A percentile compares a stretch with the other conserved stretches of the same genome.
phyloP scores from a whole-genome alignment of 2,888 invertebrate species.

The Drosophila bunnanda region DNA sequence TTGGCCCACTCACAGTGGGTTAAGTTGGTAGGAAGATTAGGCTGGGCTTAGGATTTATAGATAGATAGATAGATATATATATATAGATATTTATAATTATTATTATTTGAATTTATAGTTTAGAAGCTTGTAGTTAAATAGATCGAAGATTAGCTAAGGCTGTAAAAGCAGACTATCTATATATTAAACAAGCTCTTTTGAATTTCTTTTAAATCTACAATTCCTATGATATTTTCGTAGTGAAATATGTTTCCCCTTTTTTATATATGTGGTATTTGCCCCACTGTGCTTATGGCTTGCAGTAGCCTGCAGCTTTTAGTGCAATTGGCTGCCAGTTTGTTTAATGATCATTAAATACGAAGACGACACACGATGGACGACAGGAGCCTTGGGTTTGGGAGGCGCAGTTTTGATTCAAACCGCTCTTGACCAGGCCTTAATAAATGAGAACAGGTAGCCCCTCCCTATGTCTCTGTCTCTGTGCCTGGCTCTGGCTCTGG shows the following conservation, averaged over 20 bases:
- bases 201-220: no score
- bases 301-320: conserved; percentile 75
- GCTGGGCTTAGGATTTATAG: neutral
- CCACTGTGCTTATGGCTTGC: neutral
- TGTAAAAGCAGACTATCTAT: no score
- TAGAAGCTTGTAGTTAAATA: no score
- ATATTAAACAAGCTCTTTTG: no score
- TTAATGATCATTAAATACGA: conserved; percentile 79
- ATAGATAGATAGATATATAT: no score
- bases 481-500: no score
- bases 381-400: conserved; percentile 31
- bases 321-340: conserved; percentile 77
- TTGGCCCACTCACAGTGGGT: conserved; percentile 40
- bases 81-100: no score
- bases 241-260: neutral
- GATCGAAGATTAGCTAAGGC: no score
- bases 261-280: neutral
- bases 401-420: conserved; percentile 75
- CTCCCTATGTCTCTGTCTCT: conserved; percentile 21
- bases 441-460: conserved; percentile 75
- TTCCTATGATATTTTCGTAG: neutral
- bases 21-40: no score
- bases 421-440: conserved; percentile 79
- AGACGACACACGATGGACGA: conserved; percentile 70
- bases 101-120: no score